Evolutionary conservation across 2,888 invertebrate genomes (phyloP).

Genomic region (Sericinus montela): DNA sequence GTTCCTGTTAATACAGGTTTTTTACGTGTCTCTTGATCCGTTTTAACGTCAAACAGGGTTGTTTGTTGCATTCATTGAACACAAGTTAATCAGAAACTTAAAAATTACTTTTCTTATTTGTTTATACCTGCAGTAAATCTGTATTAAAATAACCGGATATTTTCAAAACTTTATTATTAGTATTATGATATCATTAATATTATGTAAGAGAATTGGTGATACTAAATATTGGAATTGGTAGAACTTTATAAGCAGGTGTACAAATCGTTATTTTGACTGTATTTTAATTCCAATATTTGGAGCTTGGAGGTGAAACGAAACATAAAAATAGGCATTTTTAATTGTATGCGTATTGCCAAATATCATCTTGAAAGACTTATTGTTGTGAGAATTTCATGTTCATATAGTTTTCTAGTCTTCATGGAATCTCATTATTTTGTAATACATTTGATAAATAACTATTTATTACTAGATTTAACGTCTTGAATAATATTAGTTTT

Average conservation of each 20-base stretch:
- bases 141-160: slow-evolving; percentile 33
- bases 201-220: slow-evolving; percentile 54
- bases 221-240: slow-evolving; percentile 71
- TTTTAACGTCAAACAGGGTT: slow-evolving; percentile 71
- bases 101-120: slow-evolving; percentile 10
- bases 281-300: slow-evolving; percentile 75
- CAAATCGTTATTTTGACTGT: slow-evolving; percentile 70
- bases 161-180: slow-evolving; percentile 47
- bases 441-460: slow-evolving; percentile 56
- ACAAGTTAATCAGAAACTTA: slow-evolving; percentile 47
- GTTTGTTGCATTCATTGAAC: slow-evolving; percentile 65
- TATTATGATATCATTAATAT: slow-evolving; percentile 30
- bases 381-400: slow-evolving; percentile 76
- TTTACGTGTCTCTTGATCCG: slow-evolving; percentile 74
- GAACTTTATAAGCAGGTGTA: slow-evolving; percentile 67
- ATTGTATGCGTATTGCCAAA: slow-evolving; percentile 63
- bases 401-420: slow-evolving; percentile 78
- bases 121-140: not conserved
- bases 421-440: slow-evolving; percentile 74
- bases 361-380: slow-evolving; percentile 77
- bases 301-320: slow-evolving; percentile 55
- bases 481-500: slow-evolving; percentile 46
- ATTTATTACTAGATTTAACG: slow-evolving; percentile 48
- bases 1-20: slow-evolving; percentile 38
- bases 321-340: slow-evolving; percentile 70